Base-by-base conservation (phyloP, 1,140 invertebrate genomes). In the Drosophila carrolli region DNA sequence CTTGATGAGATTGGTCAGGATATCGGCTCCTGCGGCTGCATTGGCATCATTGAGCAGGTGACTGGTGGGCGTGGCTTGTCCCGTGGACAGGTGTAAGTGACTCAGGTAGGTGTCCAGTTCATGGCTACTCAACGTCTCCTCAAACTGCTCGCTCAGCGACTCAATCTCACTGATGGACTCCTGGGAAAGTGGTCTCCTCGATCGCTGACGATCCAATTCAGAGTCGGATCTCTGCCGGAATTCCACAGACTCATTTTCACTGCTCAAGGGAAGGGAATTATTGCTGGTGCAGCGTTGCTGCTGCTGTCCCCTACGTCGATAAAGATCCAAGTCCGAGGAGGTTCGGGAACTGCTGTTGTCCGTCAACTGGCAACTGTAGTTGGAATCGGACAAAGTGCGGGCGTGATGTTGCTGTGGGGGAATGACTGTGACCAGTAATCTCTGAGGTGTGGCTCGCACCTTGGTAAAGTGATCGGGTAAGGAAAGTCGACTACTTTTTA, bases 111-210 rank as follows among this genome's bases (percentile, higher is more conserved):
- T 94, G 91, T 96, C 95, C 41, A 96, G 91, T 78, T 96, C 94
- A 35, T 94, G 93, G 53, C 93, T 94, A 43, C 93, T 92, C 7
- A 92, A 77, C 9, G 75, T 86, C 27, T 94, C 94, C 72, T 95
- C 94, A 38, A 95, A 94, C 61, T 94, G 93, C 58, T 94, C 94
- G 55, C 94, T 94, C 10, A 94, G 85, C 5, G 94, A 94, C 68
- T 95, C 94, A n/a, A 96, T 93, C 78, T 96, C 95, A 71, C 92
- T 93, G 62, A 94, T 94, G 0, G 94, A 94, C 75, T 95, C 94
- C 76, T 95, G 95, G 11, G 95, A 96, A 0, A 97, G 93, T 0
- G 96, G 96, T 70, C 96, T 93, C 44, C 96, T 93, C 74, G 96
- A 96, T 9, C 95, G 81, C 71, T 95, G 94, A n/a, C 94, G 93